Evolutionary conservation across 2,113 vertebrate genomes (phyloP).

Genomic region (Catharus bicknelli): DNA sequence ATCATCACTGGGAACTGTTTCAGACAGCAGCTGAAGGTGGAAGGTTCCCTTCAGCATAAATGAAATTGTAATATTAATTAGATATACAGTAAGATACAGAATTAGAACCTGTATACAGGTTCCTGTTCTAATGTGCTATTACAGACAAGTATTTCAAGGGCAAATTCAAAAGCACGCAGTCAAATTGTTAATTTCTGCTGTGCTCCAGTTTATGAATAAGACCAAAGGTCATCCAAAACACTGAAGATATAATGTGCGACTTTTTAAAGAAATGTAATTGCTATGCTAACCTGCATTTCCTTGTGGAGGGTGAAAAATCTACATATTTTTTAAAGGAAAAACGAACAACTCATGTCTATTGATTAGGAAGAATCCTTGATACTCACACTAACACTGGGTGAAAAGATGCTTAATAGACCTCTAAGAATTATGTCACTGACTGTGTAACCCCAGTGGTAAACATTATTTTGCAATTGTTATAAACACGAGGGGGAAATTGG

Average conservation of each 20-base stretch:
- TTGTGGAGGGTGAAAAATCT: not conserved
- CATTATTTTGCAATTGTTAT: not conserved
- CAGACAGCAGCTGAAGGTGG: not conserved
- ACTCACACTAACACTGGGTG: not conserved
- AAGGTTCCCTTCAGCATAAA: not conserved
- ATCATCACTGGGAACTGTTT: not conserved
- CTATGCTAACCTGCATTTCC: not conserved
- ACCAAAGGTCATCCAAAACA: not conserved
- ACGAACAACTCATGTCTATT: not conserved
- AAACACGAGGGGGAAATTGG: not conserved
- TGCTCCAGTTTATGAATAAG: not conserved
- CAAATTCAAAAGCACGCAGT: not conserved
- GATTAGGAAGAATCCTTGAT: not conserved
- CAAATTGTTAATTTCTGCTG: not conserved
- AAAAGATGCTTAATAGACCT: not conserved
- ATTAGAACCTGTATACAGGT: not conserved
- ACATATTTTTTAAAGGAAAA: not conserved
- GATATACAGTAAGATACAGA: not conserved
- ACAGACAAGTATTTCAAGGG: not conserved
- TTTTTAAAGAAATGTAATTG: not conserved
- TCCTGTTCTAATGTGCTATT: not conserved
- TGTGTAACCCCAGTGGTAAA: not conserved
- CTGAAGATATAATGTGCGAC: not conserved
- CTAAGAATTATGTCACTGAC: not conserved
- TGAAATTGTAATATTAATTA: not conserved